Percentiles rank a stretch among this genome's conserved stretches.
These are phyloP conservation scores for Oligia fasciuncula DNA, from an alignment of 2,888 invertebrate species.

Conservation along the genomic window DNA sequence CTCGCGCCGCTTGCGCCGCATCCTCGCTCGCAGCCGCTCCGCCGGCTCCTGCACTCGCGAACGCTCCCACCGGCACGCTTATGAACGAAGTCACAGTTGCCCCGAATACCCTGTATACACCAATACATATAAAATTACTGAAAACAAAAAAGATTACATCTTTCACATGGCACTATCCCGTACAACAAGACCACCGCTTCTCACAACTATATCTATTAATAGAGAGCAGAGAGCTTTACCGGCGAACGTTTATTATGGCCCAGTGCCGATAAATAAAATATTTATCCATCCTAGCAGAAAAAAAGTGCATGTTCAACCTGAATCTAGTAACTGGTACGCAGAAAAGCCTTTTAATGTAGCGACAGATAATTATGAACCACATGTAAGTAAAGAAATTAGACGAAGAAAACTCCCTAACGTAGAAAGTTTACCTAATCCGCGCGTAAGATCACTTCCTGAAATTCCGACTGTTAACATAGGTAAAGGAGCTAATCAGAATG, in stretches of 20 bases:
- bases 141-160: slow-evolving; percentile 76
- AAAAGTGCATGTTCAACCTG: slow-evolving; percentile 40
- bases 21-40: slow-evolving; percentile 81
- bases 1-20: slow-evolving; percentile 74
- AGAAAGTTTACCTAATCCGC: slow-evolving; percentile 60
- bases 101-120: slow-evolving; percentile 77
- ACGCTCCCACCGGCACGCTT: slow-evolving; percentile 72
- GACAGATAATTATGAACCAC: slow-evolving; percentile 53
- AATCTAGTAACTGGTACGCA: slow-evolving; percentile 31
- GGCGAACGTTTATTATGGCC: slow-evolving; percentile 63
- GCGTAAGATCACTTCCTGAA: slow-evolving; percentile 68
- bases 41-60: slow-evolving; percentile 76
- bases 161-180: slow-evolving; percentile 72
- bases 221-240: slow-evolving; percentile 63
- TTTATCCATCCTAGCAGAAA: slow-evolving; percentile 50
- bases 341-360: slow-evolving; percentile 50
- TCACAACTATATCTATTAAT: slow-evolving; percentile 55
- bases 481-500: slow-evolving; percentile 24
- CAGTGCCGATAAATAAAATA: slow-evolving; percentile 49
- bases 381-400: slow-evolving; percentile 55
- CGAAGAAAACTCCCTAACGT: slow-evolving; percentile 71
- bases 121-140: slow-evolving; percentile 79
- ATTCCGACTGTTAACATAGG: slow-evolving; percentile 59
- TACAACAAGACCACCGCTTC: slow-evolving; percentile 43
- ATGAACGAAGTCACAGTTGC: slow-evolving; percentile 81